Conservation (phyloP, 2,888 invertebrate species). For the Apamea epomidion region DNA sequence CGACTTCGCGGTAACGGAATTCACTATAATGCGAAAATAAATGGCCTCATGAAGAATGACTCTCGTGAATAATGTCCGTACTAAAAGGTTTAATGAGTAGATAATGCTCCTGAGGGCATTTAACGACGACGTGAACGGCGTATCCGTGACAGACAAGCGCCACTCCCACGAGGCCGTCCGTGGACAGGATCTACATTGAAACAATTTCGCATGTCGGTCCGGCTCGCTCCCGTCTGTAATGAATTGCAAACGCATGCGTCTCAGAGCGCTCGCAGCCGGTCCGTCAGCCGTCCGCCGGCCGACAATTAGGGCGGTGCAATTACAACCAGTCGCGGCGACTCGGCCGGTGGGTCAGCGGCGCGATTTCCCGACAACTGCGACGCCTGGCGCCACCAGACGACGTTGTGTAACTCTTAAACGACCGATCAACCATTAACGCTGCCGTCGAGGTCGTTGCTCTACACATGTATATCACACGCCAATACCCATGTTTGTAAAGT, state of each 20-base stretch:
- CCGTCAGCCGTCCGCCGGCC: conserved; percentile 79
- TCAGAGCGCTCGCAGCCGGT: conserved; percentile 72
- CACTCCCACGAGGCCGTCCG: conserved; percentile 76
- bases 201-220: conserved; percentile 84
- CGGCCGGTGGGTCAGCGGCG: conserved; percentile 88
- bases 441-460: conserved; percentile 86
- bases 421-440: conserved; percentile 81
- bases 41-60: conserved; percentile 67
- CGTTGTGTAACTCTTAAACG: conserved; percentile 87
- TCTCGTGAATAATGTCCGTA: conserved; percentile 67
- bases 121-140: conserved; percentile 81
- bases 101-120: conserved; percentile 69
- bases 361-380: conserved; percentile 85
- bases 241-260: conserved; percentile 84
- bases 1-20: conserved; percentile 72
- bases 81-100: conserved; percentile 66
- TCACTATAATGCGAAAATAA: conserved; percentile 73
- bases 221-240: conserved; percentile 77
- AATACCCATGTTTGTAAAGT: conserved; percentile 72
- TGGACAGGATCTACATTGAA: conserved; percentile 86
- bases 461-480: conserved; percentile 73
- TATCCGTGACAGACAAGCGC: conserved; percentile 77
- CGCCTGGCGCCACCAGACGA: conserved; percentile 84
- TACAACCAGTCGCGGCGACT: conserved; percentile 83
- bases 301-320: conserved; percentile 89